These are phyloP conservation scores for Dinoponera quadriceps DNA, from an alignment of 1,140 invertebrate genomes.

Conservation along the genomic window DNA sequence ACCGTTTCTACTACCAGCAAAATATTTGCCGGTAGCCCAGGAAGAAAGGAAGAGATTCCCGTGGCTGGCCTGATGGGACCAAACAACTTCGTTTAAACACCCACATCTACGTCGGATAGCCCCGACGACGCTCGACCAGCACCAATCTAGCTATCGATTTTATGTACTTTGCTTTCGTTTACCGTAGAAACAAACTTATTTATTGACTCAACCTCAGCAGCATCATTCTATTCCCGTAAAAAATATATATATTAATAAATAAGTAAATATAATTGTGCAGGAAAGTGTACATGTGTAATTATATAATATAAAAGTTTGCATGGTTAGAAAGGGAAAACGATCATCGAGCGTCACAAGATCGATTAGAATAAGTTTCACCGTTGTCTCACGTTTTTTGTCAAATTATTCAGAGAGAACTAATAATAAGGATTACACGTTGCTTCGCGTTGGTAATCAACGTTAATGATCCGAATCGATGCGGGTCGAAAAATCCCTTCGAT, in stretches of 20 bases:
- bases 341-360: background rate
- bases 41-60: constrained; percentile 30
- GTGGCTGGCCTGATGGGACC: constrained; percentile 20
- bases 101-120: background rate
- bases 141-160: constrained; percentile 14
- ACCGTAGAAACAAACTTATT: constrained; percentile 1
- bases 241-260: background rate
- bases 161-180: background rate
- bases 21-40: constrained; percentile 34
- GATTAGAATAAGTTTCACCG: background rate
- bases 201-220: background rate
- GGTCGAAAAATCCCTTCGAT: constrained; percentile 8
- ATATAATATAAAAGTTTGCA: background rate
- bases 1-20: constrained; percentile 19
- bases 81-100: constrained; percentile 52
- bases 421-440: too few species aligned
- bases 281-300: too few species aligned
- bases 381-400: too few species aligned
- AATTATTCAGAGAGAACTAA: too few species aligned
- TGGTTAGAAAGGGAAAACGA: background rate
- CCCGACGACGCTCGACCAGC: background rate
- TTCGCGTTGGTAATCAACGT: background rate
- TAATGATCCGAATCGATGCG: background rate
- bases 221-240: background rate
- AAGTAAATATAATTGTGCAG: background rate